Percentiles rank a stretch among this genome's conserved stretches.
Evolutionary conservation across 2,113 vertebrate genomes (phyloP).

Genomic region (Sapajus apella): DNA sequence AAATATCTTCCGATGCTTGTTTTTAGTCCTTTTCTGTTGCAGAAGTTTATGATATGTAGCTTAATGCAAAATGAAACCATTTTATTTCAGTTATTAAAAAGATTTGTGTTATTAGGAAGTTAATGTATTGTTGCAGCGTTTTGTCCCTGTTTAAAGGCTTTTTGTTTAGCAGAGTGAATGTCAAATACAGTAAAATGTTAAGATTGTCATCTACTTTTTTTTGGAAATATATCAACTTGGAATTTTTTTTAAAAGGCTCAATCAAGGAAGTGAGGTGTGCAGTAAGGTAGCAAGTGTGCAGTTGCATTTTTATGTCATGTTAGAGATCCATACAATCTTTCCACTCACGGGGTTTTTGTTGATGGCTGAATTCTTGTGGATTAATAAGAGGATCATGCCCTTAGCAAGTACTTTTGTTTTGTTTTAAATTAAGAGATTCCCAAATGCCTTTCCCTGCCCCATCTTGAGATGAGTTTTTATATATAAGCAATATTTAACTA

Average conservation of each 20-base stretch:
- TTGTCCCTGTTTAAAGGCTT: constrained; percentile 88
- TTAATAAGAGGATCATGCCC: constrained; percentile 49
- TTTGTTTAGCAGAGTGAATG: constrained; percentile 84
- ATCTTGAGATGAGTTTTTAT: constrained; percentile 75
- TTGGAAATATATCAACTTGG: constrained; percentile 74
- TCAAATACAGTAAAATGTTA: constrained; percentile 81
- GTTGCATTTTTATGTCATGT: constrained; percentile 50
- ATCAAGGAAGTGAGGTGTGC: constrained; percentile 65
- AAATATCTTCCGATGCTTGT: constrained; percentile 80
- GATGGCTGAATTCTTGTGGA: constrained; percentile 53
- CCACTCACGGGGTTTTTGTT: constrained; percentile 38
- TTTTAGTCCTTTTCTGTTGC: constrained; percentile 82
- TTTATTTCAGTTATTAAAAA: constrained; percentile 84
- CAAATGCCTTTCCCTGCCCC: neutral
- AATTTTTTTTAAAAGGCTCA: constrained; percentile 44
- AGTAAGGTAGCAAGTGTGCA: constrained; percentile 60
- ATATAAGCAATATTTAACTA: constrained; percentile 67
- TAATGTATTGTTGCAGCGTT: constrained; percentile 86
- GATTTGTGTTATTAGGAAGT: constrained; percentile 84
- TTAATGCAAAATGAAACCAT: constrained; percentile 78
- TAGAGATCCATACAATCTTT: neutral
- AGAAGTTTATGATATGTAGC: constrained; percentile 77
- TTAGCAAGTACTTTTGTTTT: constrained; percentile 63
- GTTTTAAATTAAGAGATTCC: constrained; percentile 69
- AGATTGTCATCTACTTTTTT: constrained; percentile 66